Conservation (phyloP, 2,888 invertebrate species). For the Leistus spinibarbis region DNA sequence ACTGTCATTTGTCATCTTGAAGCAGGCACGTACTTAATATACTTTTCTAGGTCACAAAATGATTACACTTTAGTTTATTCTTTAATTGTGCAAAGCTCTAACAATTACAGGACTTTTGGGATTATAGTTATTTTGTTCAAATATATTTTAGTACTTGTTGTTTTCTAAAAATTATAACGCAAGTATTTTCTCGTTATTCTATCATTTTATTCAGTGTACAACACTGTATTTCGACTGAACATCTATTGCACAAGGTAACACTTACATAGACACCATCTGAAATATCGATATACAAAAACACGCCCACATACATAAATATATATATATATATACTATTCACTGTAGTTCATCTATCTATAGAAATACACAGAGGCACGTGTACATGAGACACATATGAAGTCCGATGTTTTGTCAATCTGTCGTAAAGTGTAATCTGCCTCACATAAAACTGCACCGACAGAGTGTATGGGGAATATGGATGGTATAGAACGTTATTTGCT, state of each 20-base stretch:
- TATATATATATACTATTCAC: too few relatives aligned
- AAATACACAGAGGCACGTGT: background rate
- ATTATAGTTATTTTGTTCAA: too few relatives aligned
- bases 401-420: slow-evolving; percentile 15
- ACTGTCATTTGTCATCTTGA: background rate
- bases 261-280: background rate
- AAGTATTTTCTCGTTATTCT: background rate
- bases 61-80: too few relatives aligned
- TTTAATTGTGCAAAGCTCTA: too few relatives aligned
- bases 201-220: background rate
- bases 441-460: slow-evolving; percentile 1
- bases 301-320: background rate
- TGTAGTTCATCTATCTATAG: too few relatives aligned
- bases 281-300: background rate
- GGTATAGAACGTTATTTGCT: background rate
- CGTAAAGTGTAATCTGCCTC: slow-evolving; percentile 23
- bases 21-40: too few relatives aligned
- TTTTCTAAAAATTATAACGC: background rate
- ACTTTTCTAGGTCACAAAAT: too few relatives aligned
- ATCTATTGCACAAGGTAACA: background rate
- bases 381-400: slow-evolving; percentile 1
- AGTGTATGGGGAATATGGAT: background rate
- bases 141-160: too few relatives aligned
- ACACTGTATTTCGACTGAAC: background rate
- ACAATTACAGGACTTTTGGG: too few relatives aligned